These are phyloP conservation scores for Aulostomus chinensis DNA, from an alignment of 2,797 vertebrate genomes.

Conservation along the genomic window DNA sequence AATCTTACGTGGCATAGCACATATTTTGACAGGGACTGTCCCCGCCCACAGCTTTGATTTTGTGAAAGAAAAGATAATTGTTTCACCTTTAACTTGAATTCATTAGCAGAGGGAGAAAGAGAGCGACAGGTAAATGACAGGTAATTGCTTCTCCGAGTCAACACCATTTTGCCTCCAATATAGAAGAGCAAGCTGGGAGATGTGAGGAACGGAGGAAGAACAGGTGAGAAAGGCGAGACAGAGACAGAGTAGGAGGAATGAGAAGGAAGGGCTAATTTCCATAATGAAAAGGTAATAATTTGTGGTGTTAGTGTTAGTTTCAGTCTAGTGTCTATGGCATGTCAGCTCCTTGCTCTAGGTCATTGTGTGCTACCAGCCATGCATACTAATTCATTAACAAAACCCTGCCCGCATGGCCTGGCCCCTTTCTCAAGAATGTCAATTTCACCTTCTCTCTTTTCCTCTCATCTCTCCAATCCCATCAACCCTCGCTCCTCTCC, in stretches of 20 bases:
- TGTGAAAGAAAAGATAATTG: slow-evolving; percentile 74
- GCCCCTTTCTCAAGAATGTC: slow-evolving; percentile 63
- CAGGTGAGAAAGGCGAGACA: slow-evolving; percentile 60
- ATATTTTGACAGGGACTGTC: slow-evolving; percentile 68
- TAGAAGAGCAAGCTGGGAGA: slow-evolving; percentile 35
- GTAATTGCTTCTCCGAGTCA: slow-evolving; percentile 79
- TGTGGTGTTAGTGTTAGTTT: slow-evolving; percentile 75
- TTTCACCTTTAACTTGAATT: slow-evolving; percentile 78
- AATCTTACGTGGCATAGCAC: slow-evolving; percentile 60
- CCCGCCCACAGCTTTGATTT: slow-evolving; percentile 68
- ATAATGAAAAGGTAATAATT: slow-evolving; percentile 81
- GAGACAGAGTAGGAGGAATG: slow-evolving; percentile 69
- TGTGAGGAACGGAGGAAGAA: slow-evolving; percentile 55
- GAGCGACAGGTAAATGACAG: slow-evolving; percentile 78
- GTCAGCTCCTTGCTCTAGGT: slow-evolving; percentile 68
- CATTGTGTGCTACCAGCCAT: slow-evolving; percentile 62
- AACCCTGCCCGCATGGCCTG: slow-evolving; percentile 37
- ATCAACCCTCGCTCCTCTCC: slow-evolving; percentile 14
- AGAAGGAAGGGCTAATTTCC: slow-evolving; percentile 72
- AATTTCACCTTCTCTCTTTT: slow-evolving; percentile 65
- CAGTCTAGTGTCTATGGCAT: slow-evolving; percentile 60
- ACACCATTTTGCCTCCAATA: slow-evolving; percentile 70
- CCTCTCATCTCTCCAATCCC: slow-evolving; percentile 47
- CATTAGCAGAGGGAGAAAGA: slow-evolving; percentile 66
- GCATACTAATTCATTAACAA: slow-evolving; percentile 75